A percentile compares a stretch with the other conserved stretches of the same genome.
Evolutionary conservation across 2,797 vertebrate species (phyloP).

Genomic region (Lindbergichthys nudifrons): DNA sequence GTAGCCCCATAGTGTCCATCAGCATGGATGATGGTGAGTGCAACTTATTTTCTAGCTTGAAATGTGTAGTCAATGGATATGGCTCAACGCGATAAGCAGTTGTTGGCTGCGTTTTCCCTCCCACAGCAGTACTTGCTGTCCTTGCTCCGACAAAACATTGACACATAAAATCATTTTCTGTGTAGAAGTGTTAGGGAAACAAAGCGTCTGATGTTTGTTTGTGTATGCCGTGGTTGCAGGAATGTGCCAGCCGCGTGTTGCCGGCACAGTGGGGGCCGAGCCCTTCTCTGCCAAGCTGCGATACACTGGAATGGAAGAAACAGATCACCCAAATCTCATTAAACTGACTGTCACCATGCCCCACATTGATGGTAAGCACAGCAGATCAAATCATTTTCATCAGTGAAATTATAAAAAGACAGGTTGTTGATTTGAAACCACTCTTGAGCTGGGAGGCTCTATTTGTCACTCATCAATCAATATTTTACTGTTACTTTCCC

Average conservation of each 20-base stretch:
- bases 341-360: constrained; percentile 95
- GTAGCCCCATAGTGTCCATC: constrained; percentile 88
- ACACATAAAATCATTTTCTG: constrained; percentile 32
- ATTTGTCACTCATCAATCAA: constrained; percentile 16
- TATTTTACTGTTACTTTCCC: constrained; percentile 27
- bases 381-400: neutral
- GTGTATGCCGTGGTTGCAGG: constrained; percentile 75
- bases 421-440: constrained; percentile 11
- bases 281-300: constrained; percentile 95
- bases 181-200: constrained; percentile 28
- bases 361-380: constrained; percentile 91
- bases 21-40: constrained; percentile 89
- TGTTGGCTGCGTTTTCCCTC: constrained; percentile 19
- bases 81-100: constrained; percentile 20
- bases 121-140: constrained; percentile 16
- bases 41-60: constrained; percentile 14
- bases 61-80: constrained; percentile 27
- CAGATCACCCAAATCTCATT: constrained; percentile 90
- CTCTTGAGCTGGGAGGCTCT: neutral
- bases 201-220: constrained; percentile 49
- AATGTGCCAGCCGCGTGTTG: constrained; percentile 92
- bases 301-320: constrained; percentile 92
- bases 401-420: constrained; percentile 29
- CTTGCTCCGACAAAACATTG: constrained; percentile 39
- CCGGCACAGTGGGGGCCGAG: constrained; percentile 92